Evolutionary conservation across 2,888 invertebrate species (phyloP), one percentile per base, ranked within the genome.

Genomic region (Eupelmus urozonus): DNA sequence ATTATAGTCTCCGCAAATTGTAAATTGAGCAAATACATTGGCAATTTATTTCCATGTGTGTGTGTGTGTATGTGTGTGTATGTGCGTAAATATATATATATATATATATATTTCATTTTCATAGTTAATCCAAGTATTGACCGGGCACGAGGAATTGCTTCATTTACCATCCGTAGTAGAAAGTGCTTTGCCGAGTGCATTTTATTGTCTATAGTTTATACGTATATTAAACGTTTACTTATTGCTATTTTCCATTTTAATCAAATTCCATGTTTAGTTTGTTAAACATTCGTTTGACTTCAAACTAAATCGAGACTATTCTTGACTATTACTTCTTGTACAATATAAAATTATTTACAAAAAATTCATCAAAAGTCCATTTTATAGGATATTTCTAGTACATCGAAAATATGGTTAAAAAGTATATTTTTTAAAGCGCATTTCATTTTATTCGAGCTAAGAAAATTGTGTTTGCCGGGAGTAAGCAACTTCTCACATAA

Each of bases 401-500:
- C 59, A 63, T 51, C 57, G 62, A 42, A 70, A 78, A 70, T 70
- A 70, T 69, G 70, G 78, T 51, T 70, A 40, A 69, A 51, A 75
- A 67, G 67, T 45, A 20, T 60, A 20, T 79, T 79, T 74, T 76
- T 71, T 74, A 76, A 79, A 79, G 75, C 79, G 71, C 75, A 70
- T 75, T 77, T 80, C 72, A 71, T 80, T 80, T 80, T 80, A 80
- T 80, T 77, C 71, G 77, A 77, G 66, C 74, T 62, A 71, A 77
- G 80, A 80, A 80, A 80, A 80, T 80, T 77, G 77, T 75, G 80
- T 77, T 80, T 80, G 77, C 77, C 45, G 80, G 74, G 66, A 77
- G 74, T 80, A 80, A 80, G 80, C 80, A 80, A 80, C 80, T 80
- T 80, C 77, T 77, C 80, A 63, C 77, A 80, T 80, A 80, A 80